Percentiles rank a stretch among this genome's conserved stretches.
Conservation (phyloP, 2,797 vertebrate genomes). For the Tapera naevia region DNA sequence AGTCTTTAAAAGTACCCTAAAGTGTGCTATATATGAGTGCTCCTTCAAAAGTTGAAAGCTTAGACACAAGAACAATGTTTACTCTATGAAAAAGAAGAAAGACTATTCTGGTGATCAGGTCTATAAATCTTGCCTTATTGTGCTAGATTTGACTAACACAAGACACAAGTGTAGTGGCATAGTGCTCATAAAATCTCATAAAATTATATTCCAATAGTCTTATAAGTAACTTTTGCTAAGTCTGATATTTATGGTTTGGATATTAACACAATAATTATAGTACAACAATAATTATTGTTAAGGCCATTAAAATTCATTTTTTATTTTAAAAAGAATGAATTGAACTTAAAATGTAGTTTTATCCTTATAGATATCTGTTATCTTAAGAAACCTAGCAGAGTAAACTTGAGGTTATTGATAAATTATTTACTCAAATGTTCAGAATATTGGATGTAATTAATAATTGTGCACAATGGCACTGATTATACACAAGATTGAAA, state of each 20-base stretch:
- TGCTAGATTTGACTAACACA: background rate
- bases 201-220: background rate
- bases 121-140: background rate
- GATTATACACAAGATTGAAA: background rate
- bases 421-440: background rate
- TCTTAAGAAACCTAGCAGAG: background rate
- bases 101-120: background rate
- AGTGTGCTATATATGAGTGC: background rate
- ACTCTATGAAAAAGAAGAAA: background rate
- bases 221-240: background rate
- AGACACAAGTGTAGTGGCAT: background rate
- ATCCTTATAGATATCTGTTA: background rate
- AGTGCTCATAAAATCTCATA: background rate
- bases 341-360: background rate
- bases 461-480: rapidly evolving
- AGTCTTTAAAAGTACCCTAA: background rate
- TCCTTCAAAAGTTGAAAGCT: background rate
- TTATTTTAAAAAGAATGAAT: background rate
- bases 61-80: background rate
- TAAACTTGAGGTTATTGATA: background rate
- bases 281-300: background rate
- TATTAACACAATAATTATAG: background rate
- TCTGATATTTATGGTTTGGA: background rate
- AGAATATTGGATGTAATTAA: background rate
- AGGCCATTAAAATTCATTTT: background rate